Evolutionary conservation across 1,140 invertebrate species (phyloP).

Genomic region (Drosophila fuyamai): DNA sequence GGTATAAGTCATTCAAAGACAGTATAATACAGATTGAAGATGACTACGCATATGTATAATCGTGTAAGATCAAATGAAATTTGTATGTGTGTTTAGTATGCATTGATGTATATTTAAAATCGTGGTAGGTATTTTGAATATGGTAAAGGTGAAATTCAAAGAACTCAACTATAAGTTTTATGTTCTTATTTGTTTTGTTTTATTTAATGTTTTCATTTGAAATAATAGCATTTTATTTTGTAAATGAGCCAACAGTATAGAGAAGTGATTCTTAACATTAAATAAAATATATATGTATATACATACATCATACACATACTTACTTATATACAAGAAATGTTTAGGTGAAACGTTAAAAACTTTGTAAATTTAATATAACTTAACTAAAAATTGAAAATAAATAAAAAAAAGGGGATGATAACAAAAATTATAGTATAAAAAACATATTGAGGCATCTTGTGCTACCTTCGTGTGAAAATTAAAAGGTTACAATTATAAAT

Average conservation of each 20-base stretch:
- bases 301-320: constrained; percentile 25
- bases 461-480: constrained; percentile 28
- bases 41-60: constrained; percentile 14
- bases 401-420: constrained; percentile 1
- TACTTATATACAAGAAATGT: constrained; percentile 48
- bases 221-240: constrained; percentile 51
- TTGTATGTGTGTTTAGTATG: constrained; percentile 55
- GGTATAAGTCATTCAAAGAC: constrained; percentile 44
- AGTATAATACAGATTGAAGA: constrained; percentile 11
- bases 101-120: constrained; percentile 57
- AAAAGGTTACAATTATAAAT: constrained; percentile 48
- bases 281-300: constrained; percentile 38
- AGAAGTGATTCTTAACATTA: constrained; percentile 34
- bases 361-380: constrained; percentile 68
- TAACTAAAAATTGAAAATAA: constrained; percentile 30
- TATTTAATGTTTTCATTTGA: constrained; percentile 45
- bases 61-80: constrained; percentile 29
- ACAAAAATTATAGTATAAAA: constrained; percentile 5
- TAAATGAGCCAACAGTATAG: constrained; percentile 63
- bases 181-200: constrained; percentile 65
- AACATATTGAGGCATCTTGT: constrained; percentile 38
- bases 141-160: constrained; percentile 80
- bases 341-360: constrained; percentile 76
- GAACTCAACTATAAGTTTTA: constrained; percentile 79
- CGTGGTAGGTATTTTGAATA: constrained; percentile 75